Base-by-base conservation (phyloP, 2,797 vertebrate species). In the Sphenodon punctatus region DNA sequence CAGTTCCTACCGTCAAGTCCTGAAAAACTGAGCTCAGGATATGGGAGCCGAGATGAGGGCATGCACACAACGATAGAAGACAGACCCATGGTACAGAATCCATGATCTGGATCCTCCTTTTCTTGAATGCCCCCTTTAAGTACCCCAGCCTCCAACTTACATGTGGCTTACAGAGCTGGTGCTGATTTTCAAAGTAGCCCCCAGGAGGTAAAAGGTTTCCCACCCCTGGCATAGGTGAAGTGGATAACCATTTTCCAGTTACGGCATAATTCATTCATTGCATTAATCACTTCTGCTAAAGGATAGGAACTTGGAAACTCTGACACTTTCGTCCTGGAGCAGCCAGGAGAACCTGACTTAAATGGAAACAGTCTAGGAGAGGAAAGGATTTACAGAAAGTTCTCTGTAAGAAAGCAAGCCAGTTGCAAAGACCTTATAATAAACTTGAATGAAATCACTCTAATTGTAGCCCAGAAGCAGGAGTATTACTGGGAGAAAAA, bases 371-470 rank as follows among this genome's bases (percentile, higher is more conserved):
- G 34, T 45, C 32, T 67, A 2, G 36, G n/a, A n/a, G 36, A 38
- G 17, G 55, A 25, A 1, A 46, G 23, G 19, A 8, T 3, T 2
- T 41, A 71, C 63, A 67, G 14, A 22, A 76, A 61, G 11, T 67
- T 23, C 20, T 49, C 17, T 45, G 22, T 4, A n/a, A 67, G 27
- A 77, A 85, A 25, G n/a, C n/a, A n/a, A n/a, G n/a, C 5, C 66
- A 38, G 4, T 1, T 27, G 5, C 36, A 53, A 75, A 78, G 22
- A 16, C 0, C 0, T 48, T 46, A 20, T 32, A 38, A 63, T 3
- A 73, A 41, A 5, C 32, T 27, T 38, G 41, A 6, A 72, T 10
- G 27, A 56, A 63, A 45, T 2, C 15, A 10, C 9, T 69, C 16
- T 10, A 42, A 55, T 10, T 4, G 17, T 36, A 56, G 20, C 43